phyloP scores from a whole-genome alignment of 2,113 vertebrate genomes.

The Chlorodrepanis virens region DNA sequence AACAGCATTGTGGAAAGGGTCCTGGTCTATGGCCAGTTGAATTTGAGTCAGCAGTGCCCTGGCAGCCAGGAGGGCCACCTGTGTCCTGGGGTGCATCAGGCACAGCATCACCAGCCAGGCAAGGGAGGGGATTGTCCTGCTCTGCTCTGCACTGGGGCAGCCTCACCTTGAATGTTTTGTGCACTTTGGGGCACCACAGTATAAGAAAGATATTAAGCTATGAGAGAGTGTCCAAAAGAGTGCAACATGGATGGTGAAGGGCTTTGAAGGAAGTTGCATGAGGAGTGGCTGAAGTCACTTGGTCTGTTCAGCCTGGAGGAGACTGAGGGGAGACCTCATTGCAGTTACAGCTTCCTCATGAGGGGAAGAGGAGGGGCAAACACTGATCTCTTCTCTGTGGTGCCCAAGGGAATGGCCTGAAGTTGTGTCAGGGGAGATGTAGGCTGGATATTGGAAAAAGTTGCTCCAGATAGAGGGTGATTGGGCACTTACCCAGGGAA shows the following conservation, averaged over 20 bases:
- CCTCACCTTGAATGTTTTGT: neutral
- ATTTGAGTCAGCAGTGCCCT: neutral
- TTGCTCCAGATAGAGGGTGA: neutral
- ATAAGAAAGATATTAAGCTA: neutral
- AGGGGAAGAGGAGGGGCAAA: neutral
- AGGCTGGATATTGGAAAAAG: neutral
- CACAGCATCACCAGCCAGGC: accelerated
- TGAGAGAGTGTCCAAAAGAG: neutral
- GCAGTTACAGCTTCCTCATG: accelerated
- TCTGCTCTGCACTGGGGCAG: neutral
- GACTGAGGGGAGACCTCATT: neutral
- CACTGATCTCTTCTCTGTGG: neutral
- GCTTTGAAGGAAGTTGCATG: accelerated
- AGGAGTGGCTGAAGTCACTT: neutral
- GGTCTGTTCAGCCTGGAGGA: neutral
- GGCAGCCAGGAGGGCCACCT: neutral
- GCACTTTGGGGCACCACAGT: neutral
- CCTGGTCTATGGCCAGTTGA: accelerated
- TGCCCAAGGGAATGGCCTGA: neutral
- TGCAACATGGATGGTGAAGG: accelerated
- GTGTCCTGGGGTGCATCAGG: neutral
- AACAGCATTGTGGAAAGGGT: neutral
- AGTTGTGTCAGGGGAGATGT: neutral
- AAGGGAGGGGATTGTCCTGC: accelerated
- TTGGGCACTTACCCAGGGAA: neutral